A percentile compares a stretch with the other conserved stretches of the same genome.
phyloP scores from a whole-genome alignment of 2,113 vertebrate species.

The Marcusenius ussheri region DNA sequence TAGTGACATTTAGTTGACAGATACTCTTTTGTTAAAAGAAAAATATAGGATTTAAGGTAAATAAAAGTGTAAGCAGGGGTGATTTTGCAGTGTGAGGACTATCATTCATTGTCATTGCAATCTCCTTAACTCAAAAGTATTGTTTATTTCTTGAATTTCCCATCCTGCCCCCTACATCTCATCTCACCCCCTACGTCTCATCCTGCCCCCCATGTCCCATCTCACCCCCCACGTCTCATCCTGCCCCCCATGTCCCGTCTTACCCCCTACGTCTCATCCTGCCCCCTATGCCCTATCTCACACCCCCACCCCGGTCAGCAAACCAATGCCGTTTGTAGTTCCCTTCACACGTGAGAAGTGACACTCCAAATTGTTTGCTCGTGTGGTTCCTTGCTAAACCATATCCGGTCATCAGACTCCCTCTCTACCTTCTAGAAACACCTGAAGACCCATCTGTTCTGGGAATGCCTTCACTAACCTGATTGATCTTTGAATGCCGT shows the following conservation, averaged over 20 bases:
- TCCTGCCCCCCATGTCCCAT: background rate
- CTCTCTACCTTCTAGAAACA: background rate
- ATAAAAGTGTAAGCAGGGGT: background rate
- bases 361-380: background rate
- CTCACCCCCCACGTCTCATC: background rate
- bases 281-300: background rate
- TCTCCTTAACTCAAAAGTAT: background rate
- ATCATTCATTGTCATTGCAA: background rate
- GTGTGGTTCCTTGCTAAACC: background rate
- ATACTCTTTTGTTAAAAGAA: background rate
- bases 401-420: background rate
- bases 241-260: too few species aligned
- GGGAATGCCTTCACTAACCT: background rate
- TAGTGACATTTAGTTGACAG: background rate
- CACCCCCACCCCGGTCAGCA: background rate
- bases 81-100: background rate
- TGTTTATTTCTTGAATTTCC: background rate
- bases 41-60: background rate
- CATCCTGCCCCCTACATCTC: background rate
- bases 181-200: background rate
- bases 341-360: background rate
- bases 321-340: background rate
- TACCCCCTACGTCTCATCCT: background rate
- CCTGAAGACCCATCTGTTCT: background rate
- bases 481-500: background rate